Evolutionary conservation across 2,888 invertebrate species (phyloP), one percentile per base, ranked within the genome.

Genomic region (Trissolcus brochymenae): DNA sequence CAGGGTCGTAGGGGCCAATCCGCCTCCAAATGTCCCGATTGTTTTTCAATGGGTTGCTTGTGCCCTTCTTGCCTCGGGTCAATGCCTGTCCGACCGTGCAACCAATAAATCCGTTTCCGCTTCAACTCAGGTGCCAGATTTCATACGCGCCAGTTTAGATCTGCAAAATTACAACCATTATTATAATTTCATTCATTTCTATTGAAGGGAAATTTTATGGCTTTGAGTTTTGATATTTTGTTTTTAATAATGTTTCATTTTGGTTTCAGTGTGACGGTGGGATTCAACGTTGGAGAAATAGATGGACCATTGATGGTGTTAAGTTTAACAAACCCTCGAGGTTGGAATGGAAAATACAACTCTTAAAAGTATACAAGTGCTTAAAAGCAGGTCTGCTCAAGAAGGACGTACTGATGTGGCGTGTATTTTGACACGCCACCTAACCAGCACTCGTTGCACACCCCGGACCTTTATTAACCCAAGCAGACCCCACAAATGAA

Each of bases 1-100:
- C 61, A 68, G 68, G 79, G 77, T 74, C 78, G 66, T 6, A n/a
- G 29, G 19, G 81, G 79, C 79, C 81, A 82, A 83, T 83, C 83
- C 81, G 76, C 61, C 35, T 46, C 68, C 81, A 71, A 84, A 83
- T 84, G 84, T 84, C 82, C 81, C 82, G 76, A 84, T 85, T 84
- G 84, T 85, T 85, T 84, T 84, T 78, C 74, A 80, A 82, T 82
- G 80, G 78, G 81, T 75, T 80, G 81, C 75, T 72, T 78, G 78
- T 72, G 74, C 73, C 74, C 79, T 62, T 71, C 73, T 75, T 78
- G 76, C 71, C 72, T 77, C 54, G 80, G 82, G 82, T 82, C 80
- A 81, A 50, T 64, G 79, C 56, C 62, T 60, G 66, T 54, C 60
- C 68, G 62, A 56, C 73, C 66, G 62, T 73, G 73, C 62, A 79